Percentiles rank a stretch among this genome's conserved stretches.
Conservation (phyloP, 64 coral and sea anemone genomes). For the Stichodactyla helianthus region DNA sequence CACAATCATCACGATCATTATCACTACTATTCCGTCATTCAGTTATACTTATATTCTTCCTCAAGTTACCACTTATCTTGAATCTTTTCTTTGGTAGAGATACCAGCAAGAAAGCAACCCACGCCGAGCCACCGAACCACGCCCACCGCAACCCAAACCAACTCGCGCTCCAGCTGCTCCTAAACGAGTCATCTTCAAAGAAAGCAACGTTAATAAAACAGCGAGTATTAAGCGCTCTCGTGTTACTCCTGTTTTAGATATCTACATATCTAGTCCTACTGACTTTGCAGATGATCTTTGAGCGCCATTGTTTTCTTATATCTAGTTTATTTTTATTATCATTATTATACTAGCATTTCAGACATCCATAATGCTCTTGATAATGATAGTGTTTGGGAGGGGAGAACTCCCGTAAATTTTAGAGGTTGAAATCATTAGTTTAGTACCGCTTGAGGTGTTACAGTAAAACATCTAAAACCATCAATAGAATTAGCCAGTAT, state of each 20-base stretch:
- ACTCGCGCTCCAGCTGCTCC: neutral
- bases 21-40: no score
- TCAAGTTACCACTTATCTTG: no score
- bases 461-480: no score
- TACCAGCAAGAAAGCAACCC: neutral
- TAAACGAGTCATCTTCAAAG: slow-evolving; percentile 26
- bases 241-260: slow-evolving; percentile 6
- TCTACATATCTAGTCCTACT: slow-evolving; percentile 15
- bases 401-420: no score
- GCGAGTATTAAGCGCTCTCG: neutral
- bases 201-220: neutral
- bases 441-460: no score
- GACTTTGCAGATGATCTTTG: slow-evolving; percentile 10
- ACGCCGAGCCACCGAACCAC: neutral
- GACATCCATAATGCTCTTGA: no score
- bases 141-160: neutral
- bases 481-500: no score
- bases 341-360: no score
- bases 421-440: no score
- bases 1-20: no score
- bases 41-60: neutral
- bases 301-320: neutral
- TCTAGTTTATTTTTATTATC: no score
- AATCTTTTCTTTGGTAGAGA: neutral
- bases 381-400: no score